phyloP scores from a whole-genome alignment of 1,140 invertebrate species.

The Cylas formicarius region DNA sequence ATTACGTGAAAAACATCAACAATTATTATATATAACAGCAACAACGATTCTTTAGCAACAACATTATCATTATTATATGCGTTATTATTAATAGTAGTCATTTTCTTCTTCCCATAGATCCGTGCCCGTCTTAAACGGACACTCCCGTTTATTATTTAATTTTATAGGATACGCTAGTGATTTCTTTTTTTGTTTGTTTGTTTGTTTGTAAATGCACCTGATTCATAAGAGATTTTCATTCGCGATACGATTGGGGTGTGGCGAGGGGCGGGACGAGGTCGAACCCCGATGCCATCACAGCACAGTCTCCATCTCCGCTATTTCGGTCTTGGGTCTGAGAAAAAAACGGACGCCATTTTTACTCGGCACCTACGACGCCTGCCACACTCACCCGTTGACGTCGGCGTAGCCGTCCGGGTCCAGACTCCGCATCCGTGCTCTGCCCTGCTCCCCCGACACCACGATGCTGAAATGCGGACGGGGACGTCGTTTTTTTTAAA shows the following conservation, averaged over 20 bases:
- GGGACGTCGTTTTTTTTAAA: too few relatives aligned
- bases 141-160: background rate
- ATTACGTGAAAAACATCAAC: constrained; percentile 21
- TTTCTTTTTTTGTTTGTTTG: background rate
- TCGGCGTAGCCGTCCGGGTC: constrained; percentile 34
- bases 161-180: background rate
- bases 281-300: constrained; percentile 54
- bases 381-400: constrained; percentile 33
- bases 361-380: background rate
- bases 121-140: background rate
- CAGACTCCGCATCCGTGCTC: constrained; percentile 35
- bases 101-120: background rate
- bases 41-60: constrained; percentile 23
- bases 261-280: background rate
- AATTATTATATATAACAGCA: constrained; percentile 20
- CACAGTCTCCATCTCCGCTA: constrained; percentile 83
- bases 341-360: constrained; percentile 18
- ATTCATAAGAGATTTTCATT: constrained; percentile 12
- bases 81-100: background rate
- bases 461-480: constrained; percentile 40
- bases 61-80: constrained; percentile 8
- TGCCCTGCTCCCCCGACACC: constrained; percentile 37
- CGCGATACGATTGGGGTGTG: background rate
- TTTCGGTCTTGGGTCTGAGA: constrained; percentile 52
- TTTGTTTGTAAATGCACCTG: constrained; percentile 7